Conservation (phyloP, 2,888 invertebrate genomes). For the Drosophila sordidapex region DNA sequence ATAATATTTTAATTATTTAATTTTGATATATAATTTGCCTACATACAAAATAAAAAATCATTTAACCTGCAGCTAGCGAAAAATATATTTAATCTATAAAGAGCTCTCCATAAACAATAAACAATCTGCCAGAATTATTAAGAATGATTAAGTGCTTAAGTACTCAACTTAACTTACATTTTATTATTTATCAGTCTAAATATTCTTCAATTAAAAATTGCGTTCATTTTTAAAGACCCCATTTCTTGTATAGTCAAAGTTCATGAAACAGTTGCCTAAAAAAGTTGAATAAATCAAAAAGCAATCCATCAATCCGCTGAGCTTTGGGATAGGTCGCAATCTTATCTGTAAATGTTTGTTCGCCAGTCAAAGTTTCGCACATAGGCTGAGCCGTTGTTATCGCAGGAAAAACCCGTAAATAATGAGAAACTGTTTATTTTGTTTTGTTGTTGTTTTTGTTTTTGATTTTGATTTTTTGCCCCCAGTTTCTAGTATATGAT, state of each 20-base stretch:
- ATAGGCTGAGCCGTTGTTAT: background rate
- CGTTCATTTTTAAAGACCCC: too few relatives aligned
- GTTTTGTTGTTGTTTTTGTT: background rate
- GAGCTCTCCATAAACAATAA: background rate
- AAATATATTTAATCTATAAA: background rate
- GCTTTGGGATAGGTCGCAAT: constrained; percentile 9
- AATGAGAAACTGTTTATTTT: background rate
- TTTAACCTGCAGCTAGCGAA: too few relatives aligned
- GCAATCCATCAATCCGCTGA: background rate
- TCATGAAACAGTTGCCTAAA: background rate
- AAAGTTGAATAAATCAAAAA: background rate
- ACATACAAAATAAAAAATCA: background rate
- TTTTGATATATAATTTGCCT: background rate
- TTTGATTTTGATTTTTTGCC: background rate
- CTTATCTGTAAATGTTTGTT: background rate
- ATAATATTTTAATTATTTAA: too few relatives aligned
- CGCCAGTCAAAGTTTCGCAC: background rate
- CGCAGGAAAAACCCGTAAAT: background rate
- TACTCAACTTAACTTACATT: too few relatives aligned
- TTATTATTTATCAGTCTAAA: too few relatives aligned
- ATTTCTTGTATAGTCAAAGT: background rate
- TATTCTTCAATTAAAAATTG: too few relatives aligned
- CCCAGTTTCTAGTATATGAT: background rate
- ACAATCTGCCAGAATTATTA: background rate
- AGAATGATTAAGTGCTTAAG: background rate